These are phyloP conservation scores for Gymnocephalus cernua DNA, from an alignment of 2,113 vertebrate genomes.

Conservation along the genomic window DNA sequence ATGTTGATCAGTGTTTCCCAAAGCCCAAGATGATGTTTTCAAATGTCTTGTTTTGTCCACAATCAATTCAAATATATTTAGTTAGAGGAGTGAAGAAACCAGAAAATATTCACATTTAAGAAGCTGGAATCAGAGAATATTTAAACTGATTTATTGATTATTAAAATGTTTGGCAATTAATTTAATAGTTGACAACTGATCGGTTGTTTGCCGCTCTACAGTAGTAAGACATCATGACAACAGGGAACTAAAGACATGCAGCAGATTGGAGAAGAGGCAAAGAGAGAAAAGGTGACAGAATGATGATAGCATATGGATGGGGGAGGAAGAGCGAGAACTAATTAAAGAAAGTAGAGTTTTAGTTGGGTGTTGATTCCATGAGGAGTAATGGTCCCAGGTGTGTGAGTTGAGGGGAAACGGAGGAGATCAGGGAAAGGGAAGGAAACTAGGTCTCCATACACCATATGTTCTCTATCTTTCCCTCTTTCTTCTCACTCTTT, in stretches of 20 bases:
- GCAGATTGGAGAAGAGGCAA: constrained; percentile 11
- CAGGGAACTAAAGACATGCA: not conserved
- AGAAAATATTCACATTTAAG: no score
- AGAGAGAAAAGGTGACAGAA: constrained; percentile 8
- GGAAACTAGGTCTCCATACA: constrained; percentile 49
- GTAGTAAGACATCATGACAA: not conserved
- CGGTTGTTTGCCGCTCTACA: no score
- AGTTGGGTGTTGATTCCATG: constrained; percentile 63
- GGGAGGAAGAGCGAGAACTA: constrained; percentile 44
- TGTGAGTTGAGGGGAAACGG: constrained; percentile 47
- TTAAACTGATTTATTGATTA: no score
- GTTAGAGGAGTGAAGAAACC: no score
- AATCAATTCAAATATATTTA: no score
- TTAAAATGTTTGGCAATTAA: no score
- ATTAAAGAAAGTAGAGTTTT: constrained; percentile 68
- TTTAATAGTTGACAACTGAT: no score
- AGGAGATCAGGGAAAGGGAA: constrained; percentile 33
- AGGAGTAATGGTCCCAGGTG: constrained; percentile 68
- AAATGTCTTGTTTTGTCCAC: no score
- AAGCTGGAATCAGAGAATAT: no score
- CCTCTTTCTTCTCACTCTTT: constrained; percentile 42
- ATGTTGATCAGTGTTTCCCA: no score
- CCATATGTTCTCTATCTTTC: constrained; percentile 58
- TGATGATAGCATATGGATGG: constrained; percentile 53
- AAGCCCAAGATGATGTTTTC: no score